phyloP scores from a whole-genome alignment of 35 echinoderm and acorn worm genomes.

The Patiria miniata region DNA sequence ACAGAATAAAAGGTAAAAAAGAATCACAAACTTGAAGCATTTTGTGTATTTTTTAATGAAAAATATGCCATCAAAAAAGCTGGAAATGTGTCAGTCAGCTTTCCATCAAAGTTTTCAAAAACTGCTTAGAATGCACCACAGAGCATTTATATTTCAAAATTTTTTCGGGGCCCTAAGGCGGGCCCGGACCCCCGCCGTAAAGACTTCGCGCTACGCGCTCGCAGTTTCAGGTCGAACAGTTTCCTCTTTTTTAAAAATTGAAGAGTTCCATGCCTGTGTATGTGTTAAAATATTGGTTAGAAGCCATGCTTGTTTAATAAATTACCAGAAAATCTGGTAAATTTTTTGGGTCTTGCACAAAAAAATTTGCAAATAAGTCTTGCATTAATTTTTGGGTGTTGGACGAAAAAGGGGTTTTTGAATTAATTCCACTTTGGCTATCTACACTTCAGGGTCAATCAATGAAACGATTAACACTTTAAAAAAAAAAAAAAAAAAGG shows the following conservation, averaged over 20 bases:
- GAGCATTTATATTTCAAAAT: neutral
- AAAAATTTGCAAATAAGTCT: too few species aligned
- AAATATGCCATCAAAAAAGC: slow-evolving; percentile 5
- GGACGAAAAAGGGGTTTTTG: too few species aligned
- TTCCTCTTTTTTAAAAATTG: slow-evolving; percentile 18
- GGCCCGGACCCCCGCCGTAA: neutral
- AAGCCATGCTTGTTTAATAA: too few species aligned
- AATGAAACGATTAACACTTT: too few species aligned
- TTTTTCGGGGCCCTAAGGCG: neutral
- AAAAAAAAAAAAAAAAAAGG: too few species aligned
- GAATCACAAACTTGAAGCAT: neutral
- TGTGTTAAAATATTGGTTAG: too few species aligned
- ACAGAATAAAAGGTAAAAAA: slow-evolving; percentile 14
- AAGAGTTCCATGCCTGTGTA: slow-evolving; percentile 10
- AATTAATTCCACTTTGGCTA: too few species aligned
- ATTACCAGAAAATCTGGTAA: too few species aligned
- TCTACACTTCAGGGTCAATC: too few species aligned
- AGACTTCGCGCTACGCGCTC: neutral
- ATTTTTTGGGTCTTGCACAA: too few species aligned
- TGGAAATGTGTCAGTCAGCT: neutral
- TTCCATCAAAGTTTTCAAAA: neutral
- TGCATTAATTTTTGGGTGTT: too few species aligned
- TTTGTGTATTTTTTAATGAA: slow-evolving; percentile 4
- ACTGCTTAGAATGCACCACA: neutral
- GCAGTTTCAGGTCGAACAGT: neutral